Base-by-base conservation (phyloP, 2,888 invertebrate genomes). In the Acrocyrtus sp. region DNA sequence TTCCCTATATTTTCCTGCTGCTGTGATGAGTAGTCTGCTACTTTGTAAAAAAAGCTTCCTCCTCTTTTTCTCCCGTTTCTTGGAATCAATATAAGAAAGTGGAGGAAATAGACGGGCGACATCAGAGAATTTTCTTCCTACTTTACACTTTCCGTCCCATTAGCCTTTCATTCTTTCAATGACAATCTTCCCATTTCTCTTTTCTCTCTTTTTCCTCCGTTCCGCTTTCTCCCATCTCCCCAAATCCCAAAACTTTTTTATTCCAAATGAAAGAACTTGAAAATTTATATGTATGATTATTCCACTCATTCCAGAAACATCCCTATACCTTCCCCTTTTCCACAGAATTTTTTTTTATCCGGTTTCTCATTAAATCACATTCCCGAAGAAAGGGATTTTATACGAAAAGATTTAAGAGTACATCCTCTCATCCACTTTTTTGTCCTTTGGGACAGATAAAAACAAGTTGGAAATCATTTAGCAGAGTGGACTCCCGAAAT, bases 151-250 rank as follows among this genome's bases (percentile, higher is more conserved):
- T 67, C 66, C 66, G 43, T 58, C 66, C 58, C 66, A 67, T 67
- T 67, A 58, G 58, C 66, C 66, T 58, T 57, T 51, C 43, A 67
- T 48, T 58, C 51, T 51, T 67, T 67, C 67, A 67, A 53, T 67
- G 67, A 67, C 67, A 67, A 51, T 67, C 27, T 51, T 21, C 43
- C 19, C 58, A 58, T 67, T 67, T 53, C 67, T 58, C 53, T 51
- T 57, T 21, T 17, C 62, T 43, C 6, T 43, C 41, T 26, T 15
- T 45, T 39, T 39, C 12, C 24, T 24, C 3, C 50, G 3, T 24
- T 39, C 12, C 8, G 39, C 6, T 8, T 21, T 12, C n/a, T 48
- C 22, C 19, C 48, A 3, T 8, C 19, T 47, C 47, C 10, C 47
- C 8, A 47, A 47, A 47, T 47, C 47, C 47, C n/a, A n/a, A n/a